These are phyloP conservation scores for Ooceraea biroi DNA, from an alignment of 1,140 invertebrate genomes.

Conservation along the genomic window DNA sequence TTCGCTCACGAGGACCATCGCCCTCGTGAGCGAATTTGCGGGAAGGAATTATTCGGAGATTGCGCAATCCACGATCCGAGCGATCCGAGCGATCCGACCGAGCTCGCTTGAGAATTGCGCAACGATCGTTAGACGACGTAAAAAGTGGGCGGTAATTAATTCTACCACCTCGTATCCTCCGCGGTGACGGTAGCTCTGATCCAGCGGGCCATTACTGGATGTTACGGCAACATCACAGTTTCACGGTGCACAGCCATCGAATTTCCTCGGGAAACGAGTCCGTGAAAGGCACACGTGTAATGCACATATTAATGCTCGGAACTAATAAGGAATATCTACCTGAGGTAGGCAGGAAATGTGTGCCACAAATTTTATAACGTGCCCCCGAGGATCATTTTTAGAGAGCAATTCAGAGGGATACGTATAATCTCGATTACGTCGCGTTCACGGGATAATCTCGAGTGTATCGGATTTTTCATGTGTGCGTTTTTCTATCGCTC, in stretches of 20 bases:
- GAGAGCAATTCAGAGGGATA: neutral
- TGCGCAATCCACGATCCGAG: slow-evolving; percentile 31
- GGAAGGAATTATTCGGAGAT: slow-evolving; percentile 34
- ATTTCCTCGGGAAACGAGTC: neutral
- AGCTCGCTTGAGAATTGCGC: slow-evolving; percentile 48
- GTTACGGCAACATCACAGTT: slow-evolving; percentile 13
- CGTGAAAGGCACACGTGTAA: neutral
- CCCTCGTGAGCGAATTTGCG: slow-evolving; percentile 6
- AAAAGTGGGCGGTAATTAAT: slow-evolving; percentile 57
- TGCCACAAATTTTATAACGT: neutral
- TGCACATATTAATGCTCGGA: neutral
- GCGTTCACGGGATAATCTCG: neutral
- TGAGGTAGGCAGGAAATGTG: neutral
- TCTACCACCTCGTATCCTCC: slow-evolving; percentile 23
- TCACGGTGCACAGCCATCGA: neutral
- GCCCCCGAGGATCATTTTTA: neutral
- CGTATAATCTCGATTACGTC: neutral
- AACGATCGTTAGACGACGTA: slow-evolving; percentile 41
- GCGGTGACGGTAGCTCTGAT: neutral
- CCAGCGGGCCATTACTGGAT: slow-evolving; percentile 16
- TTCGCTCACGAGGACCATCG: slow-evolving; percentile 19
- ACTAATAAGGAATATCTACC: neutral
- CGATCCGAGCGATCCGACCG: slow-evolving; percentile 17
- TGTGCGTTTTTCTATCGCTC: neutral
- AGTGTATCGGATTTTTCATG: neutral